phyloP scores from a whole-genome alignment of 2,888 invertebrate species.

The Liposcelis brunnea region DNA sequence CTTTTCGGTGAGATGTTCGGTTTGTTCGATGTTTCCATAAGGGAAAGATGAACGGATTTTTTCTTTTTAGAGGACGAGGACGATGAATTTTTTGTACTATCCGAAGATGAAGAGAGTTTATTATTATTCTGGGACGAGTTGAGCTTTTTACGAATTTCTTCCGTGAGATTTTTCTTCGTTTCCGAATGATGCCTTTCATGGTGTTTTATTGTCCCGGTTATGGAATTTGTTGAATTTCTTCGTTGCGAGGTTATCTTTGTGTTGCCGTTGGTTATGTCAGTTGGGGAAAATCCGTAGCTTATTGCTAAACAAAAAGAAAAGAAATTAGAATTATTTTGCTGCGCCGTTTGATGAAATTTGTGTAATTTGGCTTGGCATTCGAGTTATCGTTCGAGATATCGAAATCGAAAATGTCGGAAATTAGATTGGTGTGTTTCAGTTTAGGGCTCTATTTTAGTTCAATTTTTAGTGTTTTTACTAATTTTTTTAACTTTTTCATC shows the following conservation, averaged over 20 bases:
- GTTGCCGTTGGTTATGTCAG: constrained; percentile 3
- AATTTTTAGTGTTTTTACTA: too few relatives aligned
- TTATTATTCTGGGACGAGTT: too few relatives aligned
- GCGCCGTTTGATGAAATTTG: not conserved
- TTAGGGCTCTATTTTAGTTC: too few relatives aligned
- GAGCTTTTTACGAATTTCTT: too few relatives aligned
- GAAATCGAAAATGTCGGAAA: too few relatives aligned
- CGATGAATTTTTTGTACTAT: not conserved
- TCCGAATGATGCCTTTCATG: not conserved
- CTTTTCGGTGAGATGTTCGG: not conserved
- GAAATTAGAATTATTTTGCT: not conserved
- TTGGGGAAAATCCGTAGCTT: not conserved
- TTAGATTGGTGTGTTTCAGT: too few relatives aligned
- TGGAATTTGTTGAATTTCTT: not conserved
- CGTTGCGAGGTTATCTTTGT: not conserved
- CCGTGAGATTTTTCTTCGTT: too few relatives aligned
- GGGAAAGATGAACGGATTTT: not conserved
- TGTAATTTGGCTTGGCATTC: not conserved
- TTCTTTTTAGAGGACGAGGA: not conserved
- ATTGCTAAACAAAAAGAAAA: constrained; percentile 1
- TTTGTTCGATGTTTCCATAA: not conserved
- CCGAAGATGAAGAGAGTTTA: not conserved
- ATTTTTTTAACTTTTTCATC: too few relatives aligned
- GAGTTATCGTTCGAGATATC: too few relatives aligned
- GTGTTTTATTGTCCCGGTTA: not conserved